Base-by-base conservation (phyloP, 2,113 vertebrate species). In the Prionailurus bengalensis region DNA sequence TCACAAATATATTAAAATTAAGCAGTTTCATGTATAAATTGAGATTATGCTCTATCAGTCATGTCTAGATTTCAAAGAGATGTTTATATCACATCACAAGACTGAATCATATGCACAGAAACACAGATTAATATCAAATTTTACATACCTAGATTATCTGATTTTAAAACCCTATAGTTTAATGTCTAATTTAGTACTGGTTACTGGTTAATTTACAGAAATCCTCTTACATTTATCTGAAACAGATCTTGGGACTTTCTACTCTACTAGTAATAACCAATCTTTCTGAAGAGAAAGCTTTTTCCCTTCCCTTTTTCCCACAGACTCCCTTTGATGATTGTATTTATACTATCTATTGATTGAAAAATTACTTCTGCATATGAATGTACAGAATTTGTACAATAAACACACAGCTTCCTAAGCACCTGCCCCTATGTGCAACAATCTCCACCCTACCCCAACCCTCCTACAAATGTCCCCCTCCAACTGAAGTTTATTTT, bases 1-100 rank as follows among this genome's bases (percentile, higher is more conserved):
- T 65, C 73, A 70, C 23, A 95, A 68, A n/a, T 78, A 96, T 9
- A 51, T 65, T 85, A 87, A 79, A 91, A 87, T 90, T 45, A 94
- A 81, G 73, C 68, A 96, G 58, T 74, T 95, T 87, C 58, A 83
- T 76, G 21, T 33, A 65, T 48, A 94, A 61, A 76, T 29, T 90
- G 42, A 96, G 63, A 68, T 94, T 48, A 76, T 48, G 15, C 25
- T 90, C 19, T 4, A 79, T 31, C 1, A 66, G 12, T 70, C n/a
- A 90, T n/a, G 23, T 68, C 12, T 48, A 42, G 25, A 76, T 90
- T 73, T 89, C 25, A 42, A 89, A 88, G 45, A 76, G 25, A 84
- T 71, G 19, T 66, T 94, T 63, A 58, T 1, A 91, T 78, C 29
- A 53, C 3, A 39, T 55, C 16, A 88, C 53, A 39, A 66, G 80